Conservation (phyloP, 2,113 vertebrate species). For the Gnathonemus longibarbis region DNA sequence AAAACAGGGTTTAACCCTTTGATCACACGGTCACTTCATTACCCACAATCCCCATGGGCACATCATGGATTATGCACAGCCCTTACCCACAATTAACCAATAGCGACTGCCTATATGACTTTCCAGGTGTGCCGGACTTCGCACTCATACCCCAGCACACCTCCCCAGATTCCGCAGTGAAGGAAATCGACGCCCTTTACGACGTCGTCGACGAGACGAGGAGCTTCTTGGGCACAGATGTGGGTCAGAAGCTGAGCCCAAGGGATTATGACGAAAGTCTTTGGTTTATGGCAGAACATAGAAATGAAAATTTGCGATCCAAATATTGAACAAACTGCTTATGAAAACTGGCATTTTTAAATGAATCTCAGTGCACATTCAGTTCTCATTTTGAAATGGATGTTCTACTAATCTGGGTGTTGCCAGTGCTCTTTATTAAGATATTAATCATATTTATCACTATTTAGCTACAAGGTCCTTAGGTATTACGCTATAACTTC, state of each 20-base stretch:
- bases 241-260: slow-evolving; percentile 42
- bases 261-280: neutral
- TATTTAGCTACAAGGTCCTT: neutral
- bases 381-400: neutral
- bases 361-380: neutral
- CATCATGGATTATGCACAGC: neutral
- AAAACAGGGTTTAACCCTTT: neutral
- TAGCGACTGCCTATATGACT: neutral
- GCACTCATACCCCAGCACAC: slow-evolving; percentile 78
- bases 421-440: neutral
- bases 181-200: slow-evolving; percentile 69
- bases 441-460: neutral
- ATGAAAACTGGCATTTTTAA: neutral
- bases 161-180: slow-evolving; percentile 58
- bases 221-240: slow-evolving; percentile 67
- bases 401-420: neutral
- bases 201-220: slow-evolving; percentile 69
- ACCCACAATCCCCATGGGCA: neutral
- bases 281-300: neutral
- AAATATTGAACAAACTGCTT: neutral
- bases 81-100: neutral
- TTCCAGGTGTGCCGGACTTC: slow-evolving; percentile 47
- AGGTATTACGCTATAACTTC: neutral
- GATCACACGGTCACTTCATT: neutral
- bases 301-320: neutral